Conservation (phyloP, 2,888 invertebrate genomes). For the Hirtodrosophila confusa region DNA sequence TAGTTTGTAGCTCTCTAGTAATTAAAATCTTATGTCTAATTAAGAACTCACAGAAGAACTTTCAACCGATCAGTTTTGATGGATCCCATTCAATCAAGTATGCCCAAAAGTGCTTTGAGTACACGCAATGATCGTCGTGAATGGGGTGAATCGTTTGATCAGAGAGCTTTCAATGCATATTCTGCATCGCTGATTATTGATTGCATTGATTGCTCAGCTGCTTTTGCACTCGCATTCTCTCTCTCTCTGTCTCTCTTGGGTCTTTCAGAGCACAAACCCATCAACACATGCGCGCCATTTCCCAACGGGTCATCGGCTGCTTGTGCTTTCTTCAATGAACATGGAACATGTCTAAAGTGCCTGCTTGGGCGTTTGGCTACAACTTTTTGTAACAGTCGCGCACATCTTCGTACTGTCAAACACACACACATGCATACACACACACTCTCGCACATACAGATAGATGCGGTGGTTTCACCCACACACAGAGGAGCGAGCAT, state of each 20-base stretch:
- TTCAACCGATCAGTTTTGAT: too few relatives aligned
- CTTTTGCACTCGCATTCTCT: background rate
- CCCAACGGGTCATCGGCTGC: constrained; percentile 44
- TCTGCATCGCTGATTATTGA: too few relatives aligned
- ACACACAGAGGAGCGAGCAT: constrained; percentile 23
- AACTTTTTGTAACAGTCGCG: constrained; percentile 55
- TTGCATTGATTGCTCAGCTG: too few relatives aligned
- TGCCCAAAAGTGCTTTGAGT: too few relatives aligned
- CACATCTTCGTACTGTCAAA: constrained; percentile 33
- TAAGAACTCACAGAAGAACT: too few relatives aligned
- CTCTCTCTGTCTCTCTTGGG: background rate
- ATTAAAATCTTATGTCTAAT: too few relatives aligned
- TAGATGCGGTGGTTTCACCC: constrained; percentile 22
- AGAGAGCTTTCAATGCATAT: too few relatives aligned
- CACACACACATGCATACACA: constrained; percentile 14
- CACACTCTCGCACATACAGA: constrained; percentile 7
- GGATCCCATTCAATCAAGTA: too few relatives aligned
- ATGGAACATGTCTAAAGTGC: constrained; percentile 47
- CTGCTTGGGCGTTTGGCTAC: constrained; percentile 51
- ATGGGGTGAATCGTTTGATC: too few relatives aligned
- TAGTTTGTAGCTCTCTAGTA: too few relatives aligned
- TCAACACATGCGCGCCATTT: constrained; percentile 60
- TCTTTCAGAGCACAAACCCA: constrained; percentile 41
- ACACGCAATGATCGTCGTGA: too few relatives aligned
- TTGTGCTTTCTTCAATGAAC: constrained; percentile 56